Evolutionary conservation across 2,888 invertebrate species (phyloP), one percentile per base, ranked within the genome.

Genomic region (Halictus quadricinctus): DNA sequence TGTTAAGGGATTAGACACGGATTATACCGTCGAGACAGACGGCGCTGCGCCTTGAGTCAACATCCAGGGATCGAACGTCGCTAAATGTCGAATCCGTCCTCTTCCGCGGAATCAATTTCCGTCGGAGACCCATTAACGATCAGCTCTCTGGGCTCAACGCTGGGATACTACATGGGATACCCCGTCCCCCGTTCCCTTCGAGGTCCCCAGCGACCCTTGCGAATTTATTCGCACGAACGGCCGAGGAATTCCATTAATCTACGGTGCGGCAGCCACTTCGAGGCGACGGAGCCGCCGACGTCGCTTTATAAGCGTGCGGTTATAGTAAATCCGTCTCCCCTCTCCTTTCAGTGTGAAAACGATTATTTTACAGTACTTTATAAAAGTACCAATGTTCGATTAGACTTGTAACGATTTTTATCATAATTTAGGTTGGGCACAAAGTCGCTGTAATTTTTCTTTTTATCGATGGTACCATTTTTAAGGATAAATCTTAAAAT

Each of bases 151-250:
- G n/a, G n/a, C 58, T 58, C 58, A 58, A 58, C 58, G n/a, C n/a
- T n/a, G 58, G 58, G 58, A n/a, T n/a, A 12, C 58, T 58, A 21
- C 25, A n/a, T n/a, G n/a, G n/a, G n/a, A n/a, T n/a, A 15, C 12
- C 13, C 1, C 60, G 2, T 0, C 13, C 25, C 6, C 15, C 21
- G 36, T 36, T 48, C 43, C 72, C 69, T 10, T 48, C 50, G 80
- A 79, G 81, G 73, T 84, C 74, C 76, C 83, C 69, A 50, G 85
- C 76, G 82, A 84, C 89, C 86, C 84, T 80, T 79, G 84, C 85
- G 89, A 91, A 91, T 91, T 91, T 89, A 91, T 91, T 91, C 90
- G 90, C 88, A 89, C 91, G 88, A 90, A 87, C 88, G 89, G 80
- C 85, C 78, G 80, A 84, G 84, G 80, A 85, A 85, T 85, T 84